A percentile compares a stretch with the other conserved stretches of the same genome.
phyloP scores from a whole-genome alignment of 2,113 vertebrate species.

The Onychostruthus taczanowskii region DNA sequence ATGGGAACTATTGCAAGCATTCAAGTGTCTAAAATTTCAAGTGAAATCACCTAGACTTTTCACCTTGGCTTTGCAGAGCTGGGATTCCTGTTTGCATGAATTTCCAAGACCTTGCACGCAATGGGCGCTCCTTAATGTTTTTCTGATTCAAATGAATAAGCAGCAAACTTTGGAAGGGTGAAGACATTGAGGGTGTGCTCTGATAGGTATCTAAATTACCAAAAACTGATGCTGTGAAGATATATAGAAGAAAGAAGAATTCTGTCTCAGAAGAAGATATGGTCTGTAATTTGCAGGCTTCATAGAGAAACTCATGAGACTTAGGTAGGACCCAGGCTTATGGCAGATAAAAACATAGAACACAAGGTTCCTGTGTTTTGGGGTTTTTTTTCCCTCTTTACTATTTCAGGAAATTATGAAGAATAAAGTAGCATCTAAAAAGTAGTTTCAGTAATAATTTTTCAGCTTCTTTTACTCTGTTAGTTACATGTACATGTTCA shows the following conservation, averaged over 20 bases:
- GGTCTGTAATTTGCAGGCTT: not conserved
- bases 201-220: not conserved
- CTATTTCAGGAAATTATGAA: not conserved
- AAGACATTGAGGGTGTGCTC: not conserved
- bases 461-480: not conserved
- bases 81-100: not conserved
- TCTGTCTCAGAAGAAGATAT: not conserved
- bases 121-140: not conserved
- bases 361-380: rapidly evolving
- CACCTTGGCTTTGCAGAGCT: not conserved
- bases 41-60: not conserved
- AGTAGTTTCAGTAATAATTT: not conserved
- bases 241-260: not conserved
- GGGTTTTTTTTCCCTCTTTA: not conserved
- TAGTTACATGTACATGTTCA: rapidly evolving
- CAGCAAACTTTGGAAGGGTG: not conserved
- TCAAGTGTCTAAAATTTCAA: not conserved
- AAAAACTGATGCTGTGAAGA: not conserved
- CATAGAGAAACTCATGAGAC: not conserved
- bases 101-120: not conserved
- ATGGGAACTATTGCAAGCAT: not conserved
- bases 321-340: not conserved
- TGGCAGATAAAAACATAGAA: not conserved
- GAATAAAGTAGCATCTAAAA: not conserved
- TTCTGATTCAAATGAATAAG: not conserved